Conservation (phyloP, 2,888 invertebrate genomes). For the Eudemis profundana region DNA sequence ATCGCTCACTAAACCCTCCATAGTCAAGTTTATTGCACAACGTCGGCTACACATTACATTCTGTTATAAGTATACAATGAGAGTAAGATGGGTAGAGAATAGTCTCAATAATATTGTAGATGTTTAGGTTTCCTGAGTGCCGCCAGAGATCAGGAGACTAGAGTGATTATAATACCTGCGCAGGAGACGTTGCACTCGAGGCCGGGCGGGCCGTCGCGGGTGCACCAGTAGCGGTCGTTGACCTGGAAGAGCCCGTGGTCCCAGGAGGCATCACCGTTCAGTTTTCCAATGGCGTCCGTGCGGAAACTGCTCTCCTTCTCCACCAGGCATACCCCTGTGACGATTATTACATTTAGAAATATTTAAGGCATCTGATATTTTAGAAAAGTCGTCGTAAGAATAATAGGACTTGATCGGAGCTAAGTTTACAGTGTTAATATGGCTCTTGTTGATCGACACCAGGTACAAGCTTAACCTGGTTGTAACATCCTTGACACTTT, state of each 20-base stretch:
- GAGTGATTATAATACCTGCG: conserved; percentile 47
- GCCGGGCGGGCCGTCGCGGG: conserved; percentile 46
- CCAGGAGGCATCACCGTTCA: conserved; percentile 66
- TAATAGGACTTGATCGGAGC: too few species aligned
- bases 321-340: conserved; percentile 70
- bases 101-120: not conserved
- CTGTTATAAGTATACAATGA: too few species aligned
- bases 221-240: conserved; percentile 56
- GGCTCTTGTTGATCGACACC: too few species aligned
- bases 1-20: not conserved
- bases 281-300: conserved; percentile 64
- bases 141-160: too few species aligned
- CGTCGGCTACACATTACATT: too few species aligned
- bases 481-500: not conserved
- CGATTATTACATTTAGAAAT: not conserved
- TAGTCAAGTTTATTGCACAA: too few species aligned
- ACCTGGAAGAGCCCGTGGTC: conserved; percentile 62
- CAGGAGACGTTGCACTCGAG: conserved; percentile 56
- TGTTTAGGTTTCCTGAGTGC: too few species aligned
- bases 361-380: not conserved
- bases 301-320: conserved; percentile 70
- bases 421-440: too few species aligned
- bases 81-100: too few species aligned
- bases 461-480: too few species aligned
- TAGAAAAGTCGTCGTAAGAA: too few species aligned